Evolutionary conservation across 2,113 vertebrate species (phyloP).

Genomic region (Hemichromis elongatus): DNA sequence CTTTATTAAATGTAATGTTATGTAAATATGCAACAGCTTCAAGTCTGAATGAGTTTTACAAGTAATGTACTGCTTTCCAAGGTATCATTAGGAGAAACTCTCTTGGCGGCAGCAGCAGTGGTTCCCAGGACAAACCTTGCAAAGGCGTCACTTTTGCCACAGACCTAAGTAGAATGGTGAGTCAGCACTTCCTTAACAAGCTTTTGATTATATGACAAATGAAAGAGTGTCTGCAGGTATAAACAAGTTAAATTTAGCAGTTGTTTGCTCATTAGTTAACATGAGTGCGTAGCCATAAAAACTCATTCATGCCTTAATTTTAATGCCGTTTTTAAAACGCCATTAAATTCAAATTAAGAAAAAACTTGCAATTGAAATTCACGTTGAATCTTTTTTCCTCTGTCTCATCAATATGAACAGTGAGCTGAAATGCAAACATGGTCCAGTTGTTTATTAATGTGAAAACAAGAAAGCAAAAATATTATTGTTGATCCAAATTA

Average conservation of each 20-base stretch:
- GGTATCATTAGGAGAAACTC: conserved; percentile 93
- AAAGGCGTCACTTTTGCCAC: conserved; percentile 89
- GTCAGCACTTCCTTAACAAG: neutral
- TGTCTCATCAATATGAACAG: neutral
- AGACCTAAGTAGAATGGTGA: conserved; percentile 83
- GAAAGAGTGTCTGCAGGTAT: neutral
- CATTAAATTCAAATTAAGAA: neutral
- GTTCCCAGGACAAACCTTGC: conserved; percentile 83
- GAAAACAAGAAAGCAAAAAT: neutral
- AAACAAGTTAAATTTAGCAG: neutral
- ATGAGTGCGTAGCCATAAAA: rapidly evolving
- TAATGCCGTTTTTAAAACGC: rapidly evolving
- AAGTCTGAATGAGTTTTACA: neutral
- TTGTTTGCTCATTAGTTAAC: neutral
- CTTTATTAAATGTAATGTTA: neutral
- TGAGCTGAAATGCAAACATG: neutral
- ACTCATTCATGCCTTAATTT: neutral
- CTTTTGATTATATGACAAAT: neutral
- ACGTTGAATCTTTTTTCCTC: neutral
- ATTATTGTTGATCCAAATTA: neutral
- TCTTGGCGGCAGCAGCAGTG: conserved; percentile 83
- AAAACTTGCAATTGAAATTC: neutral
- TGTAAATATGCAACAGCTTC: neutral
- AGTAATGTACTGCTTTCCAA: conserved; percentile 14
- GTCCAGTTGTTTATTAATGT: neutral